Base-by-base conservation (phyloP, 2,113 vertebrate genomes). In the Scatophagus argus region DNA sequence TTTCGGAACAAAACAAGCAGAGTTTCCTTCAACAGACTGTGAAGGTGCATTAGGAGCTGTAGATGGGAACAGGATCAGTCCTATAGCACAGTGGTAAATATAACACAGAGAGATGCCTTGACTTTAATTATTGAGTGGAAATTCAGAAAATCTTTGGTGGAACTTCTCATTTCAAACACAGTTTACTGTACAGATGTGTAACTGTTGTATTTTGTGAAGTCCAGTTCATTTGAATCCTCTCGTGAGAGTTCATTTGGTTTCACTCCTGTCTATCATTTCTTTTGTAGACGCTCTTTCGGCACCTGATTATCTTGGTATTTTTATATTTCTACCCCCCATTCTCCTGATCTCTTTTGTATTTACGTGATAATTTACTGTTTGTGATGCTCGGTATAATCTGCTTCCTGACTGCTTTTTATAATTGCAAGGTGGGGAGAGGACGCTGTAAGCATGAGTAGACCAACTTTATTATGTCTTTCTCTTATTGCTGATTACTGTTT, bases 221-320 rank as follows among this genome's bases (percentile, higher is more conserved):
- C 59, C 25, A 77, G 34, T 6, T n/a, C n/a, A n/a, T n/a, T 16
- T 2, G 41, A 17, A 17, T 27, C 36, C n/a, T 55, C 11, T 51
- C 0, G 8, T 25, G 29, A n/a, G n/a, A n/a, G 13, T 36, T 27
- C 10, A 1, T 39, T 31, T 14, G n/a, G n/a, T 25, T 46, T 56
- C 38, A 11, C 31, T 52, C 16, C 11, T 49, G 5, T 70, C 51
- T 21, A n/a, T 61, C 9, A 0, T 60, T 51, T 73, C 27, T 75
- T 83, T 64, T 83, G 41, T 83, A 82, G 60, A 81, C 1, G 38
- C 67, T 39, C 46, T 56, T 75, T 65, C 39, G 71, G 76, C 65
- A 77, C 74, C 66, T 65, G 43, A 52, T 58, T 23, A 71, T 67
- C 79, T 90, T 82, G 85, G 76, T 91, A 87, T 85, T 89, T 90